Evolutionary conservation across 2,797 vertebrate genomes (phyloP).

Genomic region (Octomys mimax): DNA sequence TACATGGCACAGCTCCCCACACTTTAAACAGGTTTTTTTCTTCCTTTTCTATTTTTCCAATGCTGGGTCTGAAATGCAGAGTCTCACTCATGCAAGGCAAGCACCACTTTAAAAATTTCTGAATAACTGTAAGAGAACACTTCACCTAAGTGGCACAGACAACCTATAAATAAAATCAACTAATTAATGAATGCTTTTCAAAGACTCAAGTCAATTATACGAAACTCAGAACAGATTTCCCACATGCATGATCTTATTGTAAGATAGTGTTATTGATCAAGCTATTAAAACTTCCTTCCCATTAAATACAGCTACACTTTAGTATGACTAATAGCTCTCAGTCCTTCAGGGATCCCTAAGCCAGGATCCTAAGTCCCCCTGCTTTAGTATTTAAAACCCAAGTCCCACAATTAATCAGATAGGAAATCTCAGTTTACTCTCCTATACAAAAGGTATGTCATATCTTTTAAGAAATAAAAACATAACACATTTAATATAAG

Average conservation of each 20-base stretch:
- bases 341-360: not conserved
- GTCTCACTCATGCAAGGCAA: too few species aligned
- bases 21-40: not conserved
- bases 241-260: not conserved
- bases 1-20: not conserved
- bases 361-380: not conserved
- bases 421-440: not conserved
- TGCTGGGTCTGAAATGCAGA: not conserved
- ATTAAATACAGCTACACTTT: not conserved
- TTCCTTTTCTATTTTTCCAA: too few species aligned
- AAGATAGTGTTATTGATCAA: not conserved
- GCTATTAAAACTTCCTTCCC: not conserved
- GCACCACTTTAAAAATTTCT: not conserved
- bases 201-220: constrained; percentile 29
- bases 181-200: not conserved
- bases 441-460: not conserved
- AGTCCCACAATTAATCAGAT: not conserved
- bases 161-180: not conserved
- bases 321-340: not conserved
- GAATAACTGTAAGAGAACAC: not conserved
- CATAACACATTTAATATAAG: not conserved
- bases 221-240: not conserved
- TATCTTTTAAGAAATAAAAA: not conserved
- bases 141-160: not conserved
- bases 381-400: not conserved